Base-by-base conservation (phyloP, 2,797 vertebrate species). In the Sphenopsis melanotis region DNA sequence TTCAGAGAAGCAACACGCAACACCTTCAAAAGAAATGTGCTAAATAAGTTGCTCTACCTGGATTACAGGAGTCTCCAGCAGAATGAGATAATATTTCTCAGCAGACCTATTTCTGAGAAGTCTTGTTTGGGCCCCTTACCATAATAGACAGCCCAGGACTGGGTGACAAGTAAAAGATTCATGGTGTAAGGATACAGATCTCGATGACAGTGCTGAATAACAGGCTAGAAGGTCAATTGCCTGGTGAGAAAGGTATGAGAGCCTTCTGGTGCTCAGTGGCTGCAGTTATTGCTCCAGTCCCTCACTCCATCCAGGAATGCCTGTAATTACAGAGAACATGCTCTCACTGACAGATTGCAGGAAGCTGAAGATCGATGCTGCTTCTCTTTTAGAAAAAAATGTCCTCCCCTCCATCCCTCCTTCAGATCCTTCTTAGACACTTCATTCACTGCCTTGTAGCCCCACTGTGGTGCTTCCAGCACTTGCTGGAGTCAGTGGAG, bases 321-420 rank as follows among this genome's bases (percentile, higher is more conserved):
- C 89, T 72, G 36, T 96, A 95, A 96, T 95, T 94, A 94, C 68
- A 92, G 91, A 82, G 41, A 49, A 16, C 68, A 11, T 34, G 44
- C 56, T 89, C 32, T 83, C 66, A 26, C 9, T 94, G 93, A 93
- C 95, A 93, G 90, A 86, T 86, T 89, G 65, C 78, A 93, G 94
- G 91, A 95, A 95, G 69, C 4, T 55, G 11, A 89, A 93, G 88
- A 91, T 86, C 0, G 52, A 95, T 95, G 87, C 74, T 83, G 41
- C 34, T 91, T 85, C 26, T 69, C 66, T 72, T 56, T 52, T 27
- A 56, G 76, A 21, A 66, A 66, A 78, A 49, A 44, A 23, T 26
- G 1, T 44, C 50, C 42, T 57, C 55, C 63, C 55, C 23, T 91
- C 21, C 66, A 44, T 49, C 52, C 47, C 32, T 90, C 34, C 44